Conservation (phyloP, 2,113 vertebrate species). For the Serilophus lunatus region DNA sequence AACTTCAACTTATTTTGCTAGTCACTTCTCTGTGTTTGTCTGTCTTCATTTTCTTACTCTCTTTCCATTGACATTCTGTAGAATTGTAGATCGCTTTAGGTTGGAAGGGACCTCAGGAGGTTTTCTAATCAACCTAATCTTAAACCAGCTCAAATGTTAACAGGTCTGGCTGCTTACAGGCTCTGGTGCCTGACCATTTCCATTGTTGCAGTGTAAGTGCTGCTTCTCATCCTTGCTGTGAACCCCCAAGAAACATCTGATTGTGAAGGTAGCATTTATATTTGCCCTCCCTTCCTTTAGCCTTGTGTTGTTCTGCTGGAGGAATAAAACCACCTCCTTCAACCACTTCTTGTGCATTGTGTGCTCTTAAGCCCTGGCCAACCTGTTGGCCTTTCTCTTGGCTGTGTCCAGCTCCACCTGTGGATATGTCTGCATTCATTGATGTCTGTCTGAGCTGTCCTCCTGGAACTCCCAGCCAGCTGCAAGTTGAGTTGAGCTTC, state of each 20-base stretch:
- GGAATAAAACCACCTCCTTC: not conserved
- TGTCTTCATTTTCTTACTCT: not conserved
- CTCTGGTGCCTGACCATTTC: not conserved
- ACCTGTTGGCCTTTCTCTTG: not conserved
- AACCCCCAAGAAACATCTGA: not conserved
- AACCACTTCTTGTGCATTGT: rapidly evolving
- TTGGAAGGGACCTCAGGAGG: not conserved
- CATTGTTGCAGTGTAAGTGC: not conserved
- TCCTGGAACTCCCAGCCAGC: not conserved
- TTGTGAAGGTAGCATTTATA: not conserved
- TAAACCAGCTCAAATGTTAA: not conserved
- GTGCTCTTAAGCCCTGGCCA: not conserved
- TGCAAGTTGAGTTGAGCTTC: not conserved
- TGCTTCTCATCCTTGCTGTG: not conserved
- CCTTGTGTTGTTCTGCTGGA: not conserved
- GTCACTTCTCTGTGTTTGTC: not conserved
- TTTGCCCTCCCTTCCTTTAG: not conserved
- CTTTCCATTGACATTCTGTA: not conserved
- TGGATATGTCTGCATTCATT: not conserved
- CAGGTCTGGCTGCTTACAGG: rapidly evolving
- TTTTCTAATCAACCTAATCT: not conserved
- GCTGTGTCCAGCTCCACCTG: not conserved
- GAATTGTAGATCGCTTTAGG: not conserved
- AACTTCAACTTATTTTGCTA: not conserved
- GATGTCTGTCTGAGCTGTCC: not conserved